Conservation (phyloP, 1,140 invertebrate genomes). For the Oncopeltus fasciatus region DNA sequence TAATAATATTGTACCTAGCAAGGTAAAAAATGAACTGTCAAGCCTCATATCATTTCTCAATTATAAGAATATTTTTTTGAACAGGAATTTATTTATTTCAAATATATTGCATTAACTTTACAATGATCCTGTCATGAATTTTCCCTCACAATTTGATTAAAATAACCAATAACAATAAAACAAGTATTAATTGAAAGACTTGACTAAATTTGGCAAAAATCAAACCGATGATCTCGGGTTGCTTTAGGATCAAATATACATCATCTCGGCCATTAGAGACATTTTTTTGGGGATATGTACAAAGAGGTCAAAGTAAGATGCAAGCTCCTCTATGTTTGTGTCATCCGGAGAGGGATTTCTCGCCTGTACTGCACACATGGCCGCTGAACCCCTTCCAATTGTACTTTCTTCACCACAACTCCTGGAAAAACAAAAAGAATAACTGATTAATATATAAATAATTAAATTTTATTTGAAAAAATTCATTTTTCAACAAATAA, state of each 20-base stretch:
- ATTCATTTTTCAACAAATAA: not conserved
- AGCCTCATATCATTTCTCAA: too few species aligned
- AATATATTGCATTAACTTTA: too few species aligned
- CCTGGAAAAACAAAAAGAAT: not conserved
- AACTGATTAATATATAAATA: not conserved
- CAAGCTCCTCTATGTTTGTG: constrained; percentile 76
- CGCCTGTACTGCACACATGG: constrained; percentile 36
- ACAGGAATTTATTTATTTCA: too few species aligned
- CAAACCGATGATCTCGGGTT: not conserved
- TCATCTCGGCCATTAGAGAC: constrained; percentile 92
- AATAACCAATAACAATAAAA: too few species aligned
- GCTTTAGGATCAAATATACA: constrained; percentile 62
- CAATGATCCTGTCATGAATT: too few species aligned
- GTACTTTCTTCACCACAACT: not conserved
- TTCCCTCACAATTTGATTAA: too few species aligned
- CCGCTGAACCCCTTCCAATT: not conserved
- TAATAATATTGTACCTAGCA: too few species aligned
- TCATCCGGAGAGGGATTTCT: constrained; percentile 41
- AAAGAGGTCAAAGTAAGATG: constrained; percentile 81
- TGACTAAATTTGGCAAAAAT: not conserved
- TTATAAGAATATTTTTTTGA: too few species aligned
- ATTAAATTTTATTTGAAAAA: not conserved
- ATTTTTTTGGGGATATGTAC: constrained; percentile 91
- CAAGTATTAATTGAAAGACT: too few species aligned
- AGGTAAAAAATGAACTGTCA: too few species aligned